These are phyloP conservation scores for Nettapus auritus DNA, from an alignment of 2,113 vertebrate species.

Conservation along the genomic window DNA sequence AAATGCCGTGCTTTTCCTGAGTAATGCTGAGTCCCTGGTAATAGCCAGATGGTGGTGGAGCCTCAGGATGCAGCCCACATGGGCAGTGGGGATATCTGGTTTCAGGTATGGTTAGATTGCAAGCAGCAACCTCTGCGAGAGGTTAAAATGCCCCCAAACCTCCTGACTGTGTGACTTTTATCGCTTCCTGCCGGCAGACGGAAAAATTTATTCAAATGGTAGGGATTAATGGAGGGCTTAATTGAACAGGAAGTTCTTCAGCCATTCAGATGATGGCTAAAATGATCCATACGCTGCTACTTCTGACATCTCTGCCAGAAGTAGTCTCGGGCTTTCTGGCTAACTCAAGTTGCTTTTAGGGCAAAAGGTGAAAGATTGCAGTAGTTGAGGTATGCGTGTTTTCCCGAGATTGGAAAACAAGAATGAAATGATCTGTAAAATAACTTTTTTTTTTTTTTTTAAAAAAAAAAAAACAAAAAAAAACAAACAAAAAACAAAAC, in stretches of 20 bases:
- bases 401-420: conserved; percentile 6
- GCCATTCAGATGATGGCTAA: not conserved
- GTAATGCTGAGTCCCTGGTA: not conserved
- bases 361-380: not conserved
- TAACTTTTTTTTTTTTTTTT: too few species aligned
- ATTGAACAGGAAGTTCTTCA: conserved; percentile 76
- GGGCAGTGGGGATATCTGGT: not conserved
- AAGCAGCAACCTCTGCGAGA: not conserved
- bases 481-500: too few species aligned
- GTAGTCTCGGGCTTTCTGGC: not conserved
- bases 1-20: not conserved
- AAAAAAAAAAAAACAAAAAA: too few species aligned
- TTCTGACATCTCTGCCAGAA: conserved; percentile 10
- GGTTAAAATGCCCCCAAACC: conserved; percentile 18
- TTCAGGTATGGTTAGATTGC: conserved; percentile 40
- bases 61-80: not conserved
- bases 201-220: conserved; percentile 48
- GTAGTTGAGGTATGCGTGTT: rapidly evolving
- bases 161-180: conserved; percentile 19
- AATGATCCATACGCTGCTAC: not conserved
- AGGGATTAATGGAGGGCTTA: conserved; percentile 64
- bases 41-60: not conserved
- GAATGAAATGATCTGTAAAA: not conserved
- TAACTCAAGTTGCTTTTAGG: not conserved
- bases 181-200: conserved; percentile 53